Conservation (phyloP, 1,140 invertebrate species). For the Asobara japonica region DNA sequence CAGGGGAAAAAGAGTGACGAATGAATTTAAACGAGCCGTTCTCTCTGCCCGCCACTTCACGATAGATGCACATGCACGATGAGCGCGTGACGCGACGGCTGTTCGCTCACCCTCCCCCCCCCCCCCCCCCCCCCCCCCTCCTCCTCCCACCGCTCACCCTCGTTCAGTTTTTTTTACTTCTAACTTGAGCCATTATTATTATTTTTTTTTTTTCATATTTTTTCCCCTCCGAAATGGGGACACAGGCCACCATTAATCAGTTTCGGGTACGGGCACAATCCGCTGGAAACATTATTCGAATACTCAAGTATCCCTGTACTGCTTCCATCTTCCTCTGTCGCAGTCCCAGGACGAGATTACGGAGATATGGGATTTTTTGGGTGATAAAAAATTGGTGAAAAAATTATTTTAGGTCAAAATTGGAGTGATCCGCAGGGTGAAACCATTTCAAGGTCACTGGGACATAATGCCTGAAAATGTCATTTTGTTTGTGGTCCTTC, state of each 20-base stretch:
- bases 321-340: background rate
- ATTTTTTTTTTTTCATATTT: conserved; percentile 15
- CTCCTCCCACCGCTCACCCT: background rate
- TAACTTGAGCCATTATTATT: background rate
- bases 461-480: background rate
- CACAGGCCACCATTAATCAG: conserved; percentile 37
- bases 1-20: conserved; percentile 36
- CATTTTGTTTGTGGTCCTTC: background rate
- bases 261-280: background rate
- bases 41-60: background rate
- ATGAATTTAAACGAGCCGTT: conserved; percentile 38
- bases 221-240: background rate
- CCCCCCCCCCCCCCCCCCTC: background rate
- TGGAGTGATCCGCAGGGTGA: too few relatives aligned
- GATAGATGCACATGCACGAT: background rate
- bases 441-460: background rate
- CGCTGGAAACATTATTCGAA: conserved; percentile 12
- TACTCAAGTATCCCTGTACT: conserved; percentile 17
- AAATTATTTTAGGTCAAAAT: background rate
- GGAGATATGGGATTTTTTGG: conserved; percentile 19
- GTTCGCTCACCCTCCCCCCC: background rate
- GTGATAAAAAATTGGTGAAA: background rate
- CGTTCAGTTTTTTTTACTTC: background rate
- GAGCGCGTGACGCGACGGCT: conserved; percentile 5
- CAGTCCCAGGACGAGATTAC: conserved; percentile 14